Evolutionary conservation across 2,113 vertebrate species (phyloP).

Genomic region (Phaethon lepturus): DNA sequence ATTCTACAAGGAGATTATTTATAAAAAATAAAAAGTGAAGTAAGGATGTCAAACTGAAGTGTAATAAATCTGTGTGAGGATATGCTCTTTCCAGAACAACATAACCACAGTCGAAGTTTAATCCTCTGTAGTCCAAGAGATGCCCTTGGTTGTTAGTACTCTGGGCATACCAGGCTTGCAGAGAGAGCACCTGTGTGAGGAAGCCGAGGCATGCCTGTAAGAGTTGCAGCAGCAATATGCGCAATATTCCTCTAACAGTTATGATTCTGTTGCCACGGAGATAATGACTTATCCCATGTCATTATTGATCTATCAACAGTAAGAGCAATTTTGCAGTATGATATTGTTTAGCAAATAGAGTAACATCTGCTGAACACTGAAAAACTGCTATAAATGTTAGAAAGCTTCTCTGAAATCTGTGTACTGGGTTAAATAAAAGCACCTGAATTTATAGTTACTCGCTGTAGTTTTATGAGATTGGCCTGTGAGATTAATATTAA

Average conservation of each 20-base stretch:
- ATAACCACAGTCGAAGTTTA: neutral
- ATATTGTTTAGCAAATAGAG: constrained; percentile 77
- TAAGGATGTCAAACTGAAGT: neutral
- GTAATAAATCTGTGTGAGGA: neutral
- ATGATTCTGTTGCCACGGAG: constrained; percentile 80
- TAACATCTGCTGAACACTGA: constrained; percentile 74
- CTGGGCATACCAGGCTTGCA: constrained; percentile 74
- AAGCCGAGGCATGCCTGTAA: constrained; percentile 79
- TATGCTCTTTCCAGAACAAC: rapidly evolving
- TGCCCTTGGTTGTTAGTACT: constrained; percentile 74
- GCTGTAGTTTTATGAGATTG: neutral
- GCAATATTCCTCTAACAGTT: constrained; percentile 80
- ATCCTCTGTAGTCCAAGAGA: constrained; percentile 70
- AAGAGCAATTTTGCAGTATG: constrained; percentile 75
- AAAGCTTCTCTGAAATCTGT: neutral
- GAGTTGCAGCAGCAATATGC: constrained; percentile 60
- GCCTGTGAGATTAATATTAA: neutral
- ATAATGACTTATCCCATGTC: constrained; percentile 72
- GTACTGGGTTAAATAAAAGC: neutral
- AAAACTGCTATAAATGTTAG: constrained; percentile 73
- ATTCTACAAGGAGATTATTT: neutral
- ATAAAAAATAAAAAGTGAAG: neutral
- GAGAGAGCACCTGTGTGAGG: constrained; percentile 74
- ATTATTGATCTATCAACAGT: constrained; percentile 80
- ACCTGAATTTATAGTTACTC: neutral